Evolutionary conservation across 2,113 vertebrate species (phyloP).

Genomic region (Zosterops hypoxanthus): DNA sequence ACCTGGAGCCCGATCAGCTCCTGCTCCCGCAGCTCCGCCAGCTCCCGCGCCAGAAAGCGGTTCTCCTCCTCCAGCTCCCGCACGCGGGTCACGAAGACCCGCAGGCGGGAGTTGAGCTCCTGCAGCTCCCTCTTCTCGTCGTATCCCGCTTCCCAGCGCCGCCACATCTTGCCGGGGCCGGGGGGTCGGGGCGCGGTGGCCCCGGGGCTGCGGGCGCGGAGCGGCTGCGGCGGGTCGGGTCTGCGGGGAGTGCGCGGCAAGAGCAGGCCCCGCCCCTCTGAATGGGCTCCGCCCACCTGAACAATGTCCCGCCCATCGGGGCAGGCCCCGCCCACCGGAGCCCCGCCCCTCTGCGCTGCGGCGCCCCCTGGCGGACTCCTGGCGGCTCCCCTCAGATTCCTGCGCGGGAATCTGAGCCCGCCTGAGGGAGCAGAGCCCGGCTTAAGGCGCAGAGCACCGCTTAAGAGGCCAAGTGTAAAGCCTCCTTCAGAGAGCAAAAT

Average conservation of each 20-base stretch:
- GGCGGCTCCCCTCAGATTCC: not conserved
- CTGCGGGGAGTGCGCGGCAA: too few species aligned
- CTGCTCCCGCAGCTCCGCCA: slow-evolving; percentile 60
- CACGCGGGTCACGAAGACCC: slow-evolving; percentile 84
- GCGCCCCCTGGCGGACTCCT: not conserved
- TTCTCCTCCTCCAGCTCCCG: slow-evolving; percentile 83
- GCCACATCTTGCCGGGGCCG: not conserved
- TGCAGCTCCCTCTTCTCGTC: slow-evolving; percentile 61
- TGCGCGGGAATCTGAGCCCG: not conserved
- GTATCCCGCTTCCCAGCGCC: not conserved
- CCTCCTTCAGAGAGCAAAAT: not conserved
- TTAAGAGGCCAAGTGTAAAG: too few species aligned
- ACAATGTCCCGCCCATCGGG: too few species aligned
- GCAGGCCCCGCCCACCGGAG: not conserved
- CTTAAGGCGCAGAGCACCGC: not conserved
- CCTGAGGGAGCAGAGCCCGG: not conserved
- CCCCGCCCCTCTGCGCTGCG: not conserved
- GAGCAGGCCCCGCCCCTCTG: too few species aligned
- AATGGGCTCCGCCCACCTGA: too few species aligned
- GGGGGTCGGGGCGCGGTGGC: not conserved
- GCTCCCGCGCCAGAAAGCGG: slow-evolving; percentile 75
- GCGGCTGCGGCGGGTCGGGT: too few species aligned
- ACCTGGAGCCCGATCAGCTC: slow-evolving; percentile 65
- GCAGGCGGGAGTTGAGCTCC: slow-evolving; percentile 84
- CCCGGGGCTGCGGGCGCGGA: too few species aligned